Evolutionary conservation across 2,888 invertebrate genomes (phyloP), one percentile per base, ranked within the genome.

Genomic region (Oligia fasciuncula): DNA sequence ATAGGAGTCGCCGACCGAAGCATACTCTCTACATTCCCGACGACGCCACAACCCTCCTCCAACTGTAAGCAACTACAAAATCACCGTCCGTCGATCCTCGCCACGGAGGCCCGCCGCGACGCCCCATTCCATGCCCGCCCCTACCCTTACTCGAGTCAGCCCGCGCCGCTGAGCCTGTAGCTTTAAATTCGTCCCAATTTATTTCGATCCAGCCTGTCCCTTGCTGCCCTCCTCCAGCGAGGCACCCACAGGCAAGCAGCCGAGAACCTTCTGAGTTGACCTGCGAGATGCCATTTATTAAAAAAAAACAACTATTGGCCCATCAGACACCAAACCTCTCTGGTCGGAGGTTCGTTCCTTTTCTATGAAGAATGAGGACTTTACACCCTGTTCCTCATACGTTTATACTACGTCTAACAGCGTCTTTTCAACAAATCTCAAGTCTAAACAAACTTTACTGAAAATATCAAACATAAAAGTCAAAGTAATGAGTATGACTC

Each of bases 381-480:
- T 57, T 57, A 23, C 9, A 57, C 9, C 9, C 3, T 9, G 3
- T 57, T 11, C 9, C 23, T 57, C 23, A 57, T 23, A 57, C 23
- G 9, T 23, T 23, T 57, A 23, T 23, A 23, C 23, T 57, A 23
- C 9, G 57, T 40, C 14, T 14, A 67, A 63, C n/a, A 74, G n/a
- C 35, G 19, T 40, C 13, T 65, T 81, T 76, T 8, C 14, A 83
- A 76, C 23, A 60, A 69, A 66, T 82, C 40, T 29, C 13, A n/a
- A 43, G 35, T 66, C 9, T n/a, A 76, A 66, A 43, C 49, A 76
- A 73, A 76, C 65, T 82, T 62, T 40, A 71, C 11, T 66, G 43
- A 51, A 66, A 70, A 85, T 29, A 43, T 57, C 67, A 85, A 71
- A 67, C 83, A 82, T 76, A 85, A 77, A 84, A 71, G 65, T 83